Evolutionary conservation across 2,113 vertebrate species (phyloP), one percentile per base, ranked within the genome.

Genomic region (Melanocharis versteri): DNA sequence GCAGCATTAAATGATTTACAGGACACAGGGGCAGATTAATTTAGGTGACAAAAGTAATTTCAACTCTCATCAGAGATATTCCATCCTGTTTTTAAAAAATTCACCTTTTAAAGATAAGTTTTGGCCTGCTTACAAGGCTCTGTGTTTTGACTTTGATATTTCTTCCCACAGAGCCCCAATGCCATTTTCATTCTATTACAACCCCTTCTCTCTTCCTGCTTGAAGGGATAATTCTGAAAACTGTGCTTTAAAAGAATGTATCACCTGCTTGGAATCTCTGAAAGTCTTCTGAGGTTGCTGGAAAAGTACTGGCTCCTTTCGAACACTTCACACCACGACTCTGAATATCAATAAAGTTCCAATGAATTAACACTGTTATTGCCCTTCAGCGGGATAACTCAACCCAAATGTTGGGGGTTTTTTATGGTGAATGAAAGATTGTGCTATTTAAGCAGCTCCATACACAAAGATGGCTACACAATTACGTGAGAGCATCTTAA

Each of bases 1-100:
- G 87, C 35, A 14, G 64, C 83, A 89, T 71, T 79, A 95, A 93
- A 94, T 83, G 42, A 97, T 93, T 95, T 94, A 91, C 60, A 93
- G 93, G 65, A 90, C 87, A 90, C 33, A 35, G 37, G 44, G 31
- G 44, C 30, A 95, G 89, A 97, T 96, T 96, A 94, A 97, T 96
- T 95, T 87, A 87, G 72, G 82, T 95, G 94, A 94, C 81, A 96
- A 78, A 92, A 88, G 21, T 39, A 57, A 92, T 91, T 89, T 65
- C 37, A 26, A 61, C 57, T 81, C 77, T 75, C 11, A 3, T 77
- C 53, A 86, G 44, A 87, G 47, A 65, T 40, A 57, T 39, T 94
- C 51, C 65, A 51, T 48, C 44, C 39, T 47, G 40, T 11, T 89
- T 80, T 44, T 13, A 13, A 66, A 60, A 58, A 44, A 53, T 1